Base-by-base conservation (phyloP, 2,888 invertebrate genomes). In the Holacanthella duospinosa region DNA sequence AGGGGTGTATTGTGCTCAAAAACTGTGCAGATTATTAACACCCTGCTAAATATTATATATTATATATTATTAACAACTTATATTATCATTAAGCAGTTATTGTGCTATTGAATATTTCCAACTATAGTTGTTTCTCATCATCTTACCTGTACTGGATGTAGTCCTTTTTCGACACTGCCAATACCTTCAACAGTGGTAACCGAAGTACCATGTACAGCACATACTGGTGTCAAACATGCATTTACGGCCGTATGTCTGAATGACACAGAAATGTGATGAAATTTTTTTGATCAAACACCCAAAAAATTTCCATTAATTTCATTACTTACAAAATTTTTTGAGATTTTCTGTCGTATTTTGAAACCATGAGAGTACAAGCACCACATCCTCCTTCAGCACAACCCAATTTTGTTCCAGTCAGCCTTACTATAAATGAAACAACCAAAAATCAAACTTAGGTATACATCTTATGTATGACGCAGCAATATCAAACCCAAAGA, bases 311-410 rank as follows among this genome's bases (percentile, higher is more conserved):
- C 21, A 36, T 36, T 9, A 36, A n/a, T n/a, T 36, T 36, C 16
- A 36, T 36, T 36, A 29, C 64, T 81, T 83, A 83, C 83, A 77
- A 71, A 66, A 82, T 78, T 73, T 79, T 79, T 16, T 83, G 79
- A 43, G 79, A 80, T 2, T 64, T 71, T 1, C 84, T 80, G 73
- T 86, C 82, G 73, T 84, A 85, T 75, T 83, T 85, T 19, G 93
- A 93, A 9, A 94, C 79, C 90, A 94, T 93, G 1, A 95, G 92
- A 1, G 94, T 94, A 75, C 95, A 95, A 1, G 93, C 93, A 0
- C 94, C 94, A 75, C 94, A 94, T 1, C 93, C 93, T 36, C 94
- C 94, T 80, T 94, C 94, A 0, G 88, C 92, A 75, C 95, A 95
- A 43, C 92, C 93, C 67, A 93, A 80, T 79, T 95, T 95, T 4